These are phyloP conservation scores for Ginglymostoma cirratum DNA, from an alignment of 2,113 vertebrate species.

Conservation along the genomic window DNA sequence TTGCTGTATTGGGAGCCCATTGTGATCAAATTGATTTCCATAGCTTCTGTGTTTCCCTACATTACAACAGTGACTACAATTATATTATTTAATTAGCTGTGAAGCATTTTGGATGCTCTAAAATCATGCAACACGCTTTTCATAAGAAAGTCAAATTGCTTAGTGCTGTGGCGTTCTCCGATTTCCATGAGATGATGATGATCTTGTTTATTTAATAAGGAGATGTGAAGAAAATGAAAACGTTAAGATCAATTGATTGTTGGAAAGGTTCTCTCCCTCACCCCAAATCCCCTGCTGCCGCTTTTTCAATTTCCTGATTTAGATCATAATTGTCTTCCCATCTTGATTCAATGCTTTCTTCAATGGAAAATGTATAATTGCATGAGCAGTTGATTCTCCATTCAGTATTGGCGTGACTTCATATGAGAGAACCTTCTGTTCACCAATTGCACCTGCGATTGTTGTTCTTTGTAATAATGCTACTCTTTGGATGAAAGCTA, in stretches of 20 bases:
- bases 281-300: no score
- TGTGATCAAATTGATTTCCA: neutral
- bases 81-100: neutral
- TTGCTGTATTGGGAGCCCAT: neutral
- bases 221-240: neutral
- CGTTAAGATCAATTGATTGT: neutral
- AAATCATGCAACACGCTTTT: neutral
- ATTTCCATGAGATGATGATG: neutral
- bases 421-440: neutral
- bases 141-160: neutral
- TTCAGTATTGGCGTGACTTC: neutral
- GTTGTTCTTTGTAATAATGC: neutral
- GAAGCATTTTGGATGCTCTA: neutral
- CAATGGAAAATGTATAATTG: neutral
- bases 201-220: neutral
- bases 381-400: neutral
- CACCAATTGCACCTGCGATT: neutral
- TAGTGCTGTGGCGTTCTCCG: neutral
- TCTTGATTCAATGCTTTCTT: neutral
- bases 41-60: neutral
- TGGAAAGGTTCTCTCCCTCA: neutral
- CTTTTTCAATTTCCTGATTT: neutral
- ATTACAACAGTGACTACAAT: neutral
- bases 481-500: neutral
- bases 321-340: neutral